Conservation (phyloP, 2,113 vertebrate species). For the Sterrhoptilus dennistouni region DNA sequence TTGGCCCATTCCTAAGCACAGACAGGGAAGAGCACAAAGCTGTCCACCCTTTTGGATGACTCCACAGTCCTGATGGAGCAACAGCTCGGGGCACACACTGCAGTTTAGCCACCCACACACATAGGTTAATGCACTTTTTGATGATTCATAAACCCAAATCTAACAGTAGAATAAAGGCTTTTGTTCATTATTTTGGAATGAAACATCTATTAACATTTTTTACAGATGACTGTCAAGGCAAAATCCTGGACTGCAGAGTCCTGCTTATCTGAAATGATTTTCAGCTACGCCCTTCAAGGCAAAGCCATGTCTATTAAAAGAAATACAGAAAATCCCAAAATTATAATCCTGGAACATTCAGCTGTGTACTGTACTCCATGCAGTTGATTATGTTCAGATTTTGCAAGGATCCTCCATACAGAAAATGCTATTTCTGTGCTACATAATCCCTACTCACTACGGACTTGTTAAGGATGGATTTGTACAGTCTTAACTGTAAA, state of each 20-base stretch:
- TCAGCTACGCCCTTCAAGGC: constrained; percentile 48
- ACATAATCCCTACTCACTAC: constrained; percentile 5
- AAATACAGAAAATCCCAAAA: constrained; percentile 38
- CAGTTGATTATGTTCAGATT: background rate
- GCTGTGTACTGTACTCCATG: background rate
- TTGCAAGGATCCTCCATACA: background rate
- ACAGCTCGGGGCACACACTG: constrained; percentile 8
- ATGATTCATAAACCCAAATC: constrained; percentile 55
- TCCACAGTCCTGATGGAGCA: constrained; percentile 38
- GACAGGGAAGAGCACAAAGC: constrained; percentile 10
- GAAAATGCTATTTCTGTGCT: background rate
- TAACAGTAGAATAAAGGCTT: constrained; percentile 25
- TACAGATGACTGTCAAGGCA: constrained; percentile 52
- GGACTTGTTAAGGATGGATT: constrained; percentile 26
- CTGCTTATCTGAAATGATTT: constrained; percentile 50
- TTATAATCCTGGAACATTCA: background rate
- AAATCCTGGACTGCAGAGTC: constrained; percentile 31
- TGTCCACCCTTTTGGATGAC: constrained; percentile 49
- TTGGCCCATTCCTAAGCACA: constrained; percentile 25
- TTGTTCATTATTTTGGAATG: constrained; percentile 59
- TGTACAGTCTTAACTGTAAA: constrained; percentile 22
- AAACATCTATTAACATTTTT: constrained; percentile 58
- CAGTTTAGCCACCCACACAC: constrained; percentile 47
- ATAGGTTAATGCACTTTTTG: constrained; percentile 54
- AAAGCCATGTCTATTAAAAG: constrained; percentile 54